Evolutionary conservation across 2,113 vertebrate species (phyloP).

Genomic region (human (Homo sapiens)): GRCh38 chr9:130949001-130949500

Average conservation of each 20-base stretch:
- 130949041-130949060: rapidly evolving
- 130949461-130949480: too few species aligned
- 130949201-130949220: background rate
- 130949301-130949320: too few species aligned
- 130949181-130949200: rapidly evolving
- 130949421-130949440: too few species aligned
- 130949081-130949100: background rate
- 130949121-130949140: background rate
- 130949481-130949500: too few species aligned
- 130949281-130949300: too few species aligned
- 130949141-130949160: background rate
- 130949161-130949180: background rate
- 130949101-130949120: background rate
- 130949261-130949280: background rate
- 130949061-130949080: background rate
- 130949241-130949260: rapidly evolving
- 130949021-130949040: background rate
- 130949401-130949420: too few species aligned
- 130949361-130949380: too few species aligned
- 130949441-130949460: too few species aligned
- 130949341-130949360: too few species aligned
- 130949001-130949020: background rate
- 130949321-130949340: too few species aligned
- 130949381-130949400: too few species aligned
- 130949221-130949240: background rate